Conservation (phyloP, 2,113 vertebrate species). For the Sebastes schlegelii region DNA sequence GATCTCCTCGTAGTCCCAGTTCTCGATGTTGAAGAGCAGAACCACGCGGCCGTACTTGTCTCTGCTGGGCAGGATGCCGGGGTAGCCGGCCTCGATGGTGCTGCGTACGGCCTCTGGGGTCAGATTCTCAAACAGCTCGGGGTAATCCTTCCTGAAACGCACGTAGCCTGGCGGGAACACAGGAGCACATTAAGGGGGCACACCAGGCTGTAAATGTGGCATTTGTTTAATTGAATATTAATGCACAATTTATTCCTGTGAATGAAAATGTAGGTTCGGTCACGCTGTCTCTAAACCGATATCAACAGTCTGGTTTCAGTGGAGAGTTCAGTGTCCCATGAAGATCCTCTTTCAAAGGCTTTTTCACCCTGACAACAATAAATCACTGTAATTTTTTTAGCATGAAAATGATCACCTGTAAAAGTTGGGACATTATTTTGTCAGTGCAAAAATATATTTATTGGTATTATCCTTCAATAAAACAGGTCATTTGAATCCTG, state of each 20-base stretch:
- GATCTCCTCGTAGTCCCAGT: constrained; percentile 98
- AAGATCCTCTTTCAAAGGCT: no score
- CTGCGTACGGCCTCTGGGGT: constrained; percentile 92
- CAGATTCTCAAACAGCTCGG: constrained; percentile 94
- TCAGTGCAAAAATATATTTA: neutral
- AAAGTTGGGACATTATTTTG: neutral
- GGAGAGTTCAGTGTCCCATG: neutral
- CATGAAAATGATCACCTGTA: no score
- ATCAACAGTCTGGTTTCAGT: neutral
- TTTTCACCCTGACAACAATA: no score
- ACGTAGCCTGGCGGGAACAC: constrained; percentile 88
- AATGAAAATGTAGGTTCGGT: neutral
- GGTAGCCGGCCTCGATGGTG: constrained; percentile 97
- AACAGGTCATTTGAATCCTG: neutral
- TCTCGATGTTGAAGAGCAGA: constrained; percentile 97
- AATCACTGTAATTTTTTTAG: no score
- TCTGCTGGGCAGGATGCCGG: constrained; percentile 91
- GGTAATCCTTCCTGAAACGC: constrained; percentile 94
- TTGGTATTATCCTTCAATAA: neutral
- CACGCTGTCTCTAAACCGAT: neutral
- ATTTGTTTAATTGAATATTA: neutral
- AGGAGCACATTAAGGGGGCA: neutral
- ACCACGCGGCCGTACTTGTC: constrained; percentile 97
- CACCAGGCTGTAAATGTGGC: neutral
- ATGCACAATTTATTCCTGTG: neutral